Base-by-base conservation (phyloP, 2,888 invertebrate species). In the Capitulum mitella region DNA sequence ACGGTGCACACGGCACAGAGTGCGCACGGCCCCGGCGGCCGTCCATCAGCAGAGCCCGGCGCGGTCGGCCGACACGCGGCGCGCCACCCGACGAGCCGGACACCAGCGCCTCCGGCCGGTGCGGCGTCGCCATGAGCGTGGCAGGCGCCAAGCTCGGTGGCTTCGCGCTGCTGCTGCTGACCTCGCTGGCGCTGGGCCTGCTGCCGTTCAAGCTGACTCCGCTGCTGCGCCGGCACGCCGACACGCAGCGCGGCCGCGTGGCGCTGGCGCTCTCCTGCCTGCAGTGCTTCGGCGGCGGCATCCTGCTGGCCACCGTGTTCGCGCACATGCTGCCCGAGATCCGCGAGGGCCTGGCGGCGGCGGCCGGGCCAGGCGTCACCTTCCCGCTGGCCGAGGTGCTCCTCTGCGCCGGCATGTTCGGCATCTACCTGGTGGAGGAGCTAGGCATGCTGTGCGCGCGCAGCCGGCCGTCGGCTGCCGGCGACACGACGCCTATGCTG, bases 221-320 rank as follows among this genome's bases (percentile, higher is more conserved):
- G 22, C 22, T 16, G 1, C 64, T 70, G 64, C 34, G 37, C 37
- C 34, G 37, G 22, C 34, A 22, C 2, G 1, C 32, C n/a, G n/a
- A n/a, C 14, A 3, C 22, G 1, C 22, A 37, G 1, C 10, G 43
- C 43, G n/a, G 43, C 29, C 29, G 32, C n/a, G 43, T 5, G 40
- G 83, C 83, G 43, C 78, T 80, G 54, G 81, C 82, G 51, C 82
- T 92, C 0, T 92, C 90, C 83, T 86, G 91, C 32, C 85, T 93
- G 40, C 86, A 93, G 40, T 91, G 92, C n/a, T 91, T 93, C 82
- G 94, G 93, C n/a, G 94, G 93, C n/a, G 94, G 94, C 22, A 93
- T 94, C 0, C 86, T 94, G 29, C 86, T 94, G 61, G 91, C 91
- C 81, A 94, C 94, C 3, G 93, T 93, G 10, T 93, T 94, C 84